Evolutionary conservation across 2,797 vertebrate genomes (phyloP).

Genomic region (Tauraco hartlaubi): DNA sequence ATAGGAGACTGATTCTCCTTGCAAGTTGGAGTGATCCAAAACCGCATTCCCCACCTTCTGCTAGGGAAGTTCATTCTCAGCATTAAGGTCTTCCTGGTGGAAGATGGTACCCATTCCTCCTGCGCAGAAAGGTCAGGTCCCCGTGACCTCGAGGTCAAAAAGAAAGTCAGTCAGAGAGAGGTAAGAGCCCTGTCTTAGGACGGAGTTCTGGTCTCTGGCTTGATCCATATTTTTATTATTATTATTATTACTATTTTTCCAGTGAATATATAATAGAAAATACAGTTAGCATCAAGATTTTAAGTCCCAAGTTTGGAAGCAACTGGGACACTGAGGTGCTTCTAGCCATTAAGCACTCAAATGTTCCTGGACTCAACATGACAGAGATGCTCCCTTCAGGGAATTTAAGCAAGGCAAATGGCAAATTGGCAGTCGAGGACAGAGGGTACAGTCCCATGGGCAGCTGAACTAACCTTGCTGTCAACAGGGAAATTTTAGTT

Average conservation of each 20-base stretch:
- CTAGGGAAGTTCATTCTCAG: fast-evolving
- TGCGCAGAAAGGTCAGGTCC: background rate
- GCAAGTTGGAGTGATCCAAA: background rate
- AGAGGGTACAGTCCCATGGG: background rate
- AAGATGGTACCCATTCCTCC: background rate
- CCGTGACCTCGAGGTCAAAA: background rate
- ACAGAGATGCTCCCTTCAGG: background rate
- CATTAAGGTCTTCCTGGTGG: background rate
- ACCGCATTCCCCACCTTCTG: background rate
- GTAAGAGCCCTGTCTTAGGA: background rate
- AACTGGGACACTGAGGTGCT: background rate
- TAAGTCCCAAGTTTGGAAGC: background rate
- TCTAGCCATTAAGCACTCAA: background rate
- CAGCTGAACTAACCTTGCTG: background rate
- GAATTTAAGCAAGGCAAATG: background rate
- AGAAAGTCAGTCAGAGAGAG: background rate
- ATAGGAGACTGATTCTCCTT: background rate
- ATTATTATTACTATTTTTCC: too few relatives aligned
- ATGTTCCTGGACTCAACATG: background rate
- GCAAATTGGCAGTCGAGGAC: background rate
- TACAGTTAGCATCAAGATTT: background rate
- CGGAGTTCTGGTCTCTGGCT: background rate
- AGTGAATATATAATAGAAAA: background rate
- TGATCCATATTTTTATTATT: background rate
- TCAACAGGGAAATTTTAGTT: background rate